phyloP scores from a whole-genome alignment of 2,888 invertebrate genomes.

The Torymus tubicola region DNA sequence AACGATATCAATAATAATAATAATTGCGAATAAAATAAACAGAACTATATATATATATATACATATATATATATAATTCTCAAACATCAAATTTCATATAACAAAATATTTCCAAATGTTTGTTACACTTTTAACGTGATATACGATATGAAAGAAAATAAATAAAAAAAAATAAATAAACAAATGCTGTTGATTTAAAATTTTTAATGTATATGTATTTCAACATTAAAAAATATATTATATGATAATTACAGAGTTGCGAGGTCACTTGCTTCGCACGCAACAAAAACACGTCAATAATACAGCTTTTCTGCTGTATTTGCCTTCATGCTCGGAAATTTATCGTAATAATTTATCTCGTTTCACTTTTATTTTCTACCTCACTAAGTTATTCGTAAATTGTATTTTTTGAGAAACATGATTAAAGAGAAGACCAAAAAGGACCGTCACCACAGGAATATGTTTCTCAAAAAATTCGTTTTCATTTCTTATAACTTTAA shows the following conservation, averaged over 20 bases:
- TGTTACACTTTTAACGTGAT: slow-evolving; percentile 52
- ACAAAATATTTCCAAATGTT: slow-evolving; percentile 38
- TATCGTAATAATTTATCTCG: slow-evolving; percentile 19
- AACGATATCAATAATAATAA: slow-evolving; percentile 48
- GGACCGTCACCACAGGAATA: slow-evolving; percentile 47
- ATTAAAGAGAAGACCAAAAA: slow-evolving; percentile 36
- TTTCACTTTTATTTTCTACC: not conserved
- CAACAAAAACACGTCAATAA: slow-evolving; percentile 41
- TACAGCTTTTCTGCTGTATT: slow-evolving; percentile 41
- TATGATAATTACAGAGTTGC: slow-evolving; percentile 64
- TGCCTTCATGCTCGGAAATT: slow-evolving; percentile 20
- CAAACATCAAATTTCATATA: slow-evolving; percentile 47
- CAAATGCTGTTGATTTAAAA: slow-evolving; percentile 61
- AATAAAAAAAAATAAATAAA: slow-evolving; percentile 56
- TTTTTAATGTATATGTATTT: slow-evolving; percentile 68
- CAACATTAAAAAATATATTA: slow-evolving; percentile 64
- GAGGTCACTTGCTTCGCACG: slow-evolving; percentile 45
- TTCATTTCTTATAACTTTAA: not conserved
- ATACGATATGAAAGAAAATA: slow-evolving; percentile 42
- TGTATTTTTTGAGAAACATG: slow-evolving; percentile 50
- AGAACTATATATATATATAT: slow-evolving; percentile 38
- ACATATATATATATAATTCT: slow-evolving; percentile 49
- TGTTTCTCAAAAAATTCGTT: slow-evolving; percentile 49
- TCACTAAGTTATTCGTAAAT: slow-evolving; percentile 19
- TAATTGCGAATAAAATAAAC: slow-evolving; percentile 55